Percentiles rank a stretch among this genome's conserved stretches.
phyloP scores from a whole-genome alignment of 1,140 invertebrate genomes.

The Drosophila erecta region DNA sequence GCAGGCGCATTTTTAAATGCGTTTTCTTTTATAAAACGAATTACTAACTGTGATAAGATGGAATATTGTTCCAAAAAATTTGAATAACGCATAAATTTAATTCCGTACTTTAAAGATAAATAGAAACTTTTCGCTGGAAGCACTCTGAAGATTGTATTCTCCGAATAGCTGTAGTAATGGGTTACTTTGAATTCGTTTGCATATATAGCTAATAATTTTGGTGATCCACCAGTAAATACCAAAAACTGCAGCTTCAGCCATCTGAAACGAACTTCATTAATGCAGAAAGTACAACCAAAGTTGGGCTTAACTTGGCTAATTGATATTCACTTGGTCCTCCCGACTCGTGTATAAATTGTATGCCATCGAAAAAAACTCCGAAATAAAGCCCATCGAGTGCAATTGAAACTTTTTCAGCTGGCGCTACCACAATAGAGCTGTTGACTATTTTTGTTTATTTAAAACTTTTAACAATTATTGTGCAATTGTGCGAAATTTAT shows the following conservation, averaged over 20 bases:
- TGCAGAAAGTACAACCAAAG: conserved; percentile 37
- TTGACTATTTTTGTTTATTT: conserved; percentile 75
- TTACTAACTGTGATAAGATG: too few relatives aligned
- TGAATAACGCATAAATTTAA: too few relatives aligned
- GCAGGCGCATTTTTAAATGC: too few relatives aligned
- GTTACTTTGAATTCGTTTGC: too few relatives aligned
- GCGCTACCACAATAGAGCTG: conserved; percentile 43
- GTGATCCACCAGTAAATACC: background rate
- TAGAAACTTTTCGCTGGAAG: too few relatives aligned
- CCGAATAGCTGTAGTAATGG: too few relatives aligned
- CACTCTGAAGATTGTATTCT: too few relatives aligned
- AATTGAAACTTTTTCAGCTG: conserved; percentile 60
- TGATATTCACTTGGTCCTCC: conserved; percentile 55
- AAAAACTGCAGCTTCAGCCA: background rate
- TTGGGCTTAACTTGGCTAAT: conserved; percentile 60
- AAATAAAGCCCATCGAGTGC: conserved; percentile 37
- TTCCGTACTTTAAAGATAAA: too few relatives aligned
- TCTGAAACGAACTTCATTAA: conserved; percentile 23
- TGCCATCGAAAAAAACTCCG: conserved; percentile 1
- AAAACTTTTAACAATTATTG: conserved; percentile 84
- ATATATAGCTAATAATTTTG: background rate
- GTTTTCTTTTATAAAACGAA: too few relatives aligned
- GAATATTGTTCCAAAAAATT: too few relatives aligned
- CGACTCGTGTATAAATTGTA: conserved; percentile 17
- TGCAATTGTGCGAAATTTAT: conserved; percentile 84